Evolutionary conservation across 2,113 vertebrate genomes (phyloP).

Genomic region (Meriones unguiculatus): DNA sequence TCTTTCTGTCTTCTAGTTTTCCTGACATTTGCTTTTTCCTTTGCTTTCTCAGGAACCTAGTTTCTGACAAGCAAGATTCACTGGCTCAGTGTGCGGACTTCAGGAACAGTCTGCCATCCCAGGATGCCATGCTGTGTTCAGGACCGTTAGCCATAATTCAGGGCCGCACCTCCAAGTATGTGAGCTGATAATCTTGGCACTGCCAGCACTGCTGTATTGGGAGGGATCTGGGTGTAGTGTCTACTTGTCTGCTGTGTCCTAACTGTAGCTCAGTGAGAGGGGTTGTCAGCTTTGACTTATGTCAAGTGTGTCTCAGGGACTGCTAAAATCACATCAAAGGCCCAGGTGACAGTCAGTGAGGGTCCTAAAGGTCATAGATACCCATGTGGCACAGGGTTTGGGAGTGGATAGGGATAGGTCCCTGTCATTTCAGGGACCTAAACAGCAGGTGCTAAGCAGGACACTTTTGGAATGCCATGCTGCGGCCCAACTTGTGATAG

Average conservation of each 20-base stretch:
- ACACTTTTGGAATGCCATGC: not conserved
- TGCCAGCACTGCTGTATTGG: not conserved
- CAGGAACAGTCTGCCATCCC: constrained; percentile 93
- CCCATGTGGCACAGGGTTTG: not conserved
- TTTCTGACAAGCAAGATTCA: constrained; percentile 97
- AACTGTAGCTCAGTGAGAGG: not conserved
- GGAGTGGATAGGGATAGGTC: not conserved
- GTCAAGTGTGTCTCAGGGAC: not conserved
- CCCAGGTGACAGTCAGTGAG: not conserved
- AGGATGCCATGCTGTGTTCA: constrained; percentile 93
- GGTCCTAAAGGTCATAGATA: not conserved
- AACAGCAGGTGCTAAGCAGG: not conserved
- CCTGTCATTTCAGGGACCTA: not conserved
- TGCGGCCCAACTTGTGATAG: not conserved
- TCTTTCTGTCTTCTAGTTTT: not conserved
- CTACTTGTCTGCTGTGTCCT: not conserved
- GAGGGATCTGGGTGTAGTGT: not conserved
- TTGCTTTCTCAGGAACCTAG: constrained; percentile 91
- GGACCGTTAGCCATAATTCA: constrained; percentile 97
- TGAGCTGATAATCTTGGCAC: not conserved
- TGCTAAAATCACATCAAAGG: not conserved
- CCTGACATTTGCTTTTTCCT: constrained; percentile 17
- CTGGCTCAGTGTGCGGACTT: constrained; percentile 97
- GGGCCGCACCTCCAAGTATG: constrained; percentile 95
- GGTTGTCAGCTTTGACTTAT: not conserved